Evolutionary conservation across 2,888 invertebrate genomes (phyloP), one percentile per base, ranked within the genome.

Genomic region (Temnothorax unifasciatus): DNA sequence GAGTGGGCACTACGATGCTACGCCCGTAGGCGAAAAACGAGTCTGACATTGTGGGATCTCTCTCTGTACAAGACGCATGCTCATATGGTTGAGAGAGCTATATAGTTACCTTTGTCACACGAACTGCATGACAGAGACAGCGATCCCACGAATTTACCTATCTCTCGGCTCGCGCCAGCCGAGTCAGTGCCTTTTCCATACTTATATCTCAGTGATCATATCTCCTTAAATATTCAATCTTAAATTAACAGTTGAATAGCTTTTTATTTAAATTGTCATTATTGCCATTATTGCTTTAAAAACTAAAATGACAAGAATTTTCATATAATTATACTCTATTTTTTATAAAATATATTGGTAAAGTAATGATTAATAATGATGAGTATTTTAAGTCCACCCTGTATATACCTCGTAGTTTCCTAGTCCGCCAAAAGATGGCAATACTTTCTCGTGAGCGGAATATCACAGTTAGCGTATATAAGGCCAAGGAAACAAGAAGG

Each of bases 401-500:
- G 15, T 77, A 68, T 29, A 54, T 47, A 13, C 2, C n/a, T 21
- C 9, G 13, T 52, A 68, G 64, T 64, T 18, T 54, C 18, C 50
- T 57, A 83, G 52, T 79, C 34, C 6, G 50, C 44, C 91, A 21
- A 85, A 34, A 93, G 93, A 87, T 92, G 93, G 91, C 91, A 29
- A 73, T 69, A 25, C 69, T 76, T 91, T 93, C 92, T 87, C 92
- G 86, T 82, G 76, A 83, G 41, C 68, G 68, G 2, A 50, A 59
- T 8, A 11, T 15, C 3, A 5, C 9, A 18, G 3, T 34, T 6
- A 57, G 5, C 29, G 8, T 84, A 86, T 86, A 86, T 86, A 82
- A 66, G 2, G 21, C 52, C 2, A 9, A 9, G 0, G 15, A 15
- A 6, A 6, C 21, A 1, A 0, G 0, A 11, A 13, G 0, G 0